These are phyloP conservation scores for Sogatella furcifera DNA, from an alignment of 1,140 invertebrate genomes.

Conservation along the genomic window DNA sequence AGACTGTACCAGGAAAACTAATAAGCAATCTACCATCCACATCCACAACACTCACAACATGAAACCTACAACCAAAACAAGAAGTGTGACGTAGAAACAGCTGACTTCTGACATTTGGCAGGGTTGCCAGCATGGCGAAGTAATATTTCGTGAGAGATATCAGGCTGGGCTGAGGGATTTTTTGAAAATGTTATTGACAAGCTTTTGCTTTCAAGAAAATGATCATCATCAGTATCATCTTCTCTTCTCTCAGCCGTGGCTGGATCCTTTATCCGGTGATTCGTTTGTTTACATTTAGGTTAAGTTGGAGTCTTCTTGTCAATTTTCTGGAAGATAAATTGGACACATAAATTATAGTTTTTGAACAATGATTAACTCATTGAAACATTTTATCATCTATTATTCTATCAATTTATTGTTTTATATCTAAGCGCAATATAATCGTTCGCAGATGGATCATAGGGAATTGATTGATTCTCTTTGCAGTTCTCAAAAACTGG, in stretches of 20 bases:
- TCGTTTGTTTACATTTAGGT: background rate
- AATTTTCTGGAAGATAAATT: background rate
- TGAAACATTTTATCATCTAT: background rate
- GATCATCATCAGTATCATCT: too few relatives aligned
- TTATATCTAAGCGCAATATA: too few relatives aligned
- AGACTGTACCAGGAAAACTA: too few relatives aligned
- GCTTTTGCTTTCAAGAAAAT: too few relatives aligned
- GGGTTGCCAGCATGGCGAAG: background rate
- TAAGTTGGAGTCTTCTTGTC: background rate
- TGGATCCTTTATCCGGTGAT: too few relatives aligned
- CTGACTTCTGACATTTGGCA: background rate
- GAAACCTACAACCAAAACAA: background rate
- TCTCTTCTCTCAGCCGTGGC: too few relatives aligned
- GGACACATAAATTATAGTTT: background rate
- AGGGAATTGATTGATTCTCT: conserved; percentile 16
- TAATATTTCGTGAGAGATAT: too few relatives aligned
- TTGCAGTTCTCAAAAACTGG: conserved; percentile 33
- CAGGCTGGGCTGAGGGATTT: too few relatives aligned
- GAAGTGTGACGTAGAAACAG: background rate
- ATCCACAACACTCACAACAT: too few relatives aligned
- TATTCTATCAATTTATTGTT: too few relatives aligned
- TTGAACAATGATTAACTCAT: background rate
- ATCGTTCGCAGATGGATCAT: background rate
- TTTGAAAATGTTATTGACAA: too few relatives aligned
- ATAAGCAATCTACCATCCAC: too few relatives aligned